These are phyloP conservation scores for Agrotis exclamationis DNA, from an alignment of 2,888 invertebrate species.

Conservation along the genomic window DNA sequence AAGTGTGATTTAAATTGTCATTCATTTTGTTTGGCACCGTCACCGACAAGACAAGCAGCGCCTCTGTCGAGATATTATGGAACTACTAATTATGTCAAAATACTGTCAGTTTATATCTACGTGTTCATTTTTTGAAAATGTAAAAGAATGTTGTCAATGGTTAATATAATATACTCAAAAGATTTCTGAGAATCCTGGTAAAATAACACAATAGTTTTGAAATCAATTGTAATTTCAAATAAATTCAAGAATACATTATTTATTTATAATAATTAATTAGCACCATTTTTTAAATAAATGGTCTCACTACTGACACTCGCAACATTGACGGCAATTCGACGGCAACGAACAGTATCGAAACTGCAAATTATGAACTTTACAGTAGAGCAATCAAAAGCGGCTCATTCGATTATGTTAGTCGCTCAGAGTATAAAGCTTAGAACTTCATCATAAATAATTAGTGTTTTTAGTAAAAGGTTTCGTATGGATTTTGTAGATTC, in stretches of 20 bases:
- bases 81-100: constrained; percentile 6
- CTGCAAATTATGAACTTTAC: too few relatives aligned
- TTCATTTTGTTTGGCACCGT: constrained; percentile 15
- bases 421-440: too few relatives aligned
- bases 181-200: not conserved
- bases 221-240: constrained; percentile 9
- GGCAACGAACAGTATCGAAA: too few relatives aligned
- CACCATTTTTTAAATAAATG: constrained; percentile 5
- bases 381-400: too few relatives aligned
- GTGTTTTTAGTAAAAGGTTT: too few relatives aligned
- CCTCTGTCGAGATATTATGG: not conserved
- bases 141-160: not conserved
- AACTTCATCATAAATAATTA: too few relatives aligned
- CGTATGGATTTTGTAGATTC: too few relatives aligned
- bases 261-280: not conserved
- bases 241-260: constrained; percentile 5
- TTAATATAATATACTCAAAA: constrained; percentile 6
- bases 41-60: not conserved
- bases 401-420: too few relatives aligned
- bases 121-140: not conserved
- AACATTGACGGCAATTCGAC: constrained; percentile 15
- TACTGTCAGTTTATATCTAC: not conserved
- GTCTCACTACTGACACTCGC: constrained; percentile 18
- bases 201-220: constrained; percentile 18
- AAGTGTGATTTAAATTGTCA: constrained; percentile 7